Base-by-base conservation (phyloP, 2,797 vertebrate species). In the Meda fulgida region DNA sequence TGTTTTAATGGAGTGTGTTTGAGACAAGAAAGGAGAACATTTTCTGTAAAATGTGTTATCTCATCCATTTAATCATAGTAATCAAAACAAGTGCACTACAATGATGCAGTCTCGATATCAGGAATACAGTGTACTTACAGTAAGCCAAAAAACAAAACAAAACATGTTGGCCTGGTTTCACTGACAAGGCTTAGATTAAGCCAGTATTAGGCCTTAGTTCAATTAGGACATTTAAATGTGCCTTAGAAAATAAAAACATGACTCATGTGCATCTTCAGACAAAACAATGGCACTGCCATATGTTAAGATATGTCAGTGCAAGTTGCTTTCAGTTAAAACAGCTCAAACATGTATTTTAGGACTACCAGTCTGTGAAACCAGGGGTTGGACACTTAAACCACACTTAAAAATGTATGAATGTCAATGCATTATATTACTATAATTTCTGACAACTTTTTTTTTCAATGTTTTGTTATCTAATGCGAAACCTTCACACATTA, bases 31-130 rank as follows among this genome's bases (percentile, higher is more conserved):
- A 13, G 16, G 1, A 76, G n/a, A 67, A 87, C 4, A 76, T 83
- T 63, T 76, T 75, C 40, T 51, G 29, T 75, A 23, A 83, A 75
- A 65, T 75, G 38, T 26, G 34, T 60, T n/a, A 48, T 71, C 38
- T 83, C 13, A 46, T 83, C 43, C 43, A 75, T 83, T 81, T 83
- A 83, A 83, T 83, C 58, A 51, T 75, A 60, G 21, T 65, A 75
- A 46, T 73, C 40, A 75, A 81, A 73, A 83, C 81, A 51, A 38
- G 81, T 75, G 81, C 71, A 75, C 26, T 66, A 65, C 81, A 75
- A 36, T 34, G 55, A 65, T 43, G 69, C 60, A 60, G 53, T 29
- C 36, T 81, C 80, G n/a, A 10, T 60, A 82, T 63, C 43, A 75
- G 31, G 55, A 14, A 29, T 60, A 71, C n/a, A 81, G 53, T 31